Conservation (phyloP, 2,888 invertebrate genomes). For the Caenorhabditis sp. region DNA sequence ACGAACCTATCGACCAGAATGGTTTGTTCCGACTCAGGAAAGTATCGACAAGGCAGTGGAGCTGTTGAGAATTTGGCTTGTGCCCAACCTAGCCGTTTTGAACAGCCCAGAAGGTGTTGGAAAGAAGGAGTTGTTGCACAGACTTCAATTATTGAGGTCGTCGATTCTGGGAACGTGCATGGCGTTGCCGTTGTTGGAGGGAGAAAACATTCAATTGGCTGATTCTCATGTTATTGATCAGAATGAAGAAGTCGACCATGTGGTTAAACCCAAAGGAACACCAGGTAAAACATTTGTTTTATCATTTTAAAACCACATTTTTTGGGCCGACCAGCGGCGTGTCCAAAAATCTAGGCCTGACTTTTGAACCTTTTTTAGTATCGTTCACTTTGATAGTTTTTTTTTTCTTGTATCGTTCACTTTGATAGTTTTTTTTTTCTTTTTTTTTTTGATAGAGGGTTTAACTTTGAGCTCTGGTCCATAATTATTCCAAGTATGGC, state of each 20-base stretch:
- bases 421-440: no score
- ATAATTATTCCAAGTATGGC: no score
- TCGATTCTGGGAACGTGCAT: slow-evolving; percentile 77
- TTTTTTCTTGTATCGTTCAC: no score
- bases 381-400: no score
- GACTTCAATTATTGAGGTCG: slow-evolving; percentile 79
- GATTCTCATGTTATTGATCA: slow-evolving; percentile 46
- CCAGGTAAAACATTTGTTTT: slow-evolving; percentile 13
- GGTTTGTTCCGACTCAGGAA: slow-evolving; percentile 80
- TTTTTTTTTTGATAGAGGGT: no score
- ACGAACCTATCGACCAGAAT: slow-evolving; percentile 78
- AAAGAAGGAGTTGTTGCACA: slow-evolving; percentile 78
- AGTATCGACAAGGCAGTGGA: slow-evolving; percentile 79
- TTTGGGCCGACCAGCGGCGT: not conserved
- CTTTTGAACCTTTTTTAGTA: no score
- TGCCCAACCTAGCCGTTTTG: slow-evolving; percentile 77
- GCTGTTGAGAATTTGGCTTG: slow-evolving; percentile 75
- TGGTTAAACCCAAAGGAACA: slow-evolving; percentile 42
- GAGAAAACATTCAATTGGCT: slow-evolving; percentile 73
- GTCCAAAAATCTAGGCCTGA: not conserved
- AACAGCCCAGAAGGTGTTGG: slow-evolving; percentile 72
- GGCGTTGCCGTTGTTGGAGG: slow-evolving; percentile 80
- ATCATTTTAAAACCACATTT: no score
- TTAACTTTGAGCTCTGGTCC: no score
- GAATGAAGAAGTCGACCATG: slow-evolving; percentile 10